Conservation (phyloP, 2,113 vertebrate genomes). For the Sclerurus mexicanus region DNA sequence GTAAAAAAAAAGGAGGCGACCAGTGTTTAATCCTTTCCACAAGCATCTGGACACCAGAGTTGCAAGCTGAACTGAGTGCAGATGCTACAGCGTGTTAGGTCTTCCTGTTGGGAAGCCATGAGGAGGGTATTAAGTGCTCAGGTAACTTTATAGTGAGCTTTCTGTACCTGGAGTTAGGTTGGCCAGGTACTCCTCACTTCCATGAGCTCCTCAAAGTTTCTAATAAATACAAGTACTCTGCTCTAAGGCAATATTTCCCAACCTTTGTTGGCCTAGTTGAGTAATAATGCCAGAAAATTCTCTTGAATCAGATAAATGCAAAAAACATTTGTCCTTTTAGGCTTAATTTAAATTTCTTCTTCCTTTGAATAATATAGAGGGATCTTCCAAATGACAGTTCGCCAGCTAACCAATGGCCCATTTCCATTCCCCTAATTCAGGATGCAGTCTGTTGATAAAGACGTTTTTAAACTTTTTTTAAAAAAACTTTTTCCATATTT, state of each 20-base stretch:
- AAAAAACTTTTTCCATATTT: not conserved
- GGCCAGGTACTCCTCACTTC: not conserved
- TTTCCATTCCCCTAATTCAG: not conserved
- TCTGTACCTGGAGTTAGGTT: not conserved
- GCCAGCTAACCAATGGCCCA: not conserved
- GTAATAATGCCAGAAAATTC: not conserved
- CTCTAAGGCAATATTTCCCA: not conserved
- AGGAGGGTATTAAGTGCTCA: not conserved
- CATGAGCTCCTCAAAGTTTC: not conserved
- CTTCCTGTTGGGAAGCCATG: not conserved
- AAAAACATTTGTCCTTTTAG: not conserved
- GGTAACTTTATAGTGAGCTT: not conserved
- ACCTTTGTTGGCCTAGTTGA: not conserved
- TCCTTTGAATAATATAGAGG: not conserved
- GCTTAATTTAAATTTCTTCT: not conserved
- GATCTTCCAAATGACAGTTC: not conserved
- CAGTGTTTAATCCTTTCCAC: not conserved
- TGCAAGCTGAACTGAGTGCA: not conserved
- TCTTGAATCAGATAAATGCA: not conserved
- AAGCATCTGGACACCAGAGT: constrained; percentile 5
- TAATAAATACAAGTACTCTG: not conserved
- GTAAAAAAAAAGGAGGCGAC: not conserved
- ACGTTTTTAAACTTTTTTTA: not conserved
- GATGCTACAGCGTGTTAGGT: not conserved
- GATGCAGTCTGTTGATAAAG: not conserved